Evolutionary conservation across 2,888 invertebrate species (phyloP).

Genomic region (Drosophila hamatofila): DNA sequence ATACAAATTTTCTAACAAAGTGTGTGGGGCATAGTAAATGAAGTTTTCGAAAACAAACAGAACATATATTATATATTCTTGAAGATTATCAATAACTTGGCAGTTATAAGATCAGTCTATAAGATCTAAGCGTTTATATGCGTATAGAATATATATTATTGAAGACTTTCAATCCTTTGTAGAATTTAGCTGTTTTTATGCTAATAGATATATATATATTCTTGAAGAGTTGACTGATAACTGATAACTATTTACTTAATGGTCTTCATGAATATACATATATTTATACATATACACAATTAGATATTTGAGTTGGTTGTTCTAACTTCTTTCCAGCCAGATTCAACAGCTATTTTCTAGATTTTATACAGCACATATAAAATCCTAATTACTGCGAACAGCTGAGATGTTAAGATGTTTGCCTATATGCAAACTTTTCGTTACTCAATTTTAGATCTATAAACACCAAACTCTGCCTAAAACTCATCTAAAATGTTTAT

Average conservation of each 20-base stretch:
- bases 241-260: no score
- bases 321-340: not conserved
- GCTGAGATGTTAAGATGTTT: not conserved
- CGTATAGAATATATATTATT: not conserved
- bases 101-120: not conserved
- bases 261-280: no score
- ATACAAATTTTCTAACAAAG: not conserved
- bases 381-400: not conserved
- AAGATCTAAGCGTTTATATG: not conserved
- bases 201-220: no score
- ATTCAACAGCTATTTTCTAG: not conserved
- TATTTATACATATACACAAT: no score
- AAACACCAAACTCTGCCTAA: not conserved
- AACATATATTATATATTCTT: not conserved
- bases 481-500: not conserved
- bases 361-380: not conserved
- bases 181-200: no score
- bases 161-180: no score
- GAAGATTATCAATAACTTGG: not conserved
- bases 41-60: not conserved
- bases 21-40: not conserved
- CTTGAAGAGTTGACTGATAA: no score
- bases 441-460: not conserved
- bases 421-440: not conserved
- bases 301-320: no score